Evolutionary conservation across 2,797 vertebrate species (phyloP).

Genomic region (Gouania willdenowi): DNA sequence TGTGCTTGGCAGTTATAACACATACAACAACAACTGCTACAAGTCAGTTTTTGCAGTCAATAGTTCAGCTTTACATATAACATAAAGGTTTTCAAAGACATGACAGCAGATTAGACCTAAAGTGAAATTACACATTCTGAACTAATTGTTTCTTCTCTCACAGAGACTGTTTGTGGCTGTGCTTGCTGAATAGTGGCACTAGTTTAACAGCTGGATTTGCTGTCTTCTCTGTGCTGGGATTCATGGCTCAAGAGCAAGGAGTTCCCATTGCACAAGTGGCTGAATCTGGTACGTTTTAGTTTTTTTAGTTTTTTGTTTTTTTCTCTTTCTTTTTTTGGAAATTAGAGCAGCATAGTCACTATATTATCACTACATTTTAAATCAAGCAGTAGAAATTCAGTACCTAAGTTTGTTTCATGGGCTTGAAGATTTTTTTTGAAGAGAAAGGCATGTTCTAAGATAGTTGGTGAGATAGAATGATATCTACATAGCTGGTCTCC

Average conservation of each 20-base stretch:
- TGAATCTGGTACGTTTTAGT: conserved; percentile 70
- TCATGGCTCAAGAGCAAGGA: conserved; percentile 75
- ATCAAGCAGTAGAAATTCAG: too few relatives aligned
- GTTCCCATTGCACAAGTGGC: conserved; percentile 71
- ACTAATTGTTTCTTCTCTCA: conserved; percentile 26
- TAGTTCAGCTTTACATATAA: background rate
- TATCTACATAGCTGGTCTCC: too few relatives aligned
- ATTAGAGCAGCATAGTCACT: too few relatives aligned
- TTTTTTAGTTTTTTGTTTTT: too few relatives aligned
- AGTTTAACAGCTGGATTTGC: conserved; percentile 77
- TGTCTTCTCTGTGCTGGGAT: conserved; percentile 80
- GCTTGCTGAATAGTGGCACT: conserved; percentile 73
- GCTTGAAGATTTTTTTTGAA: too few relatives aligned
- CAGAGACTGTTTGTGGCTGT: conserved; percentile 71
- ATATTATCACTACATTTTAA: too few relatives aligned
- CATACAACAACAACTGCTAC: conserved; percentile 75
- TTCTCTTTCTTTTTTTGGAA: too few relatives aligned
- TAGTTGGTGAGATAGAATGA: too few relatives aligned
- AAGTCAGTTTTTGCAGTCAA: conserved; percentile 38
- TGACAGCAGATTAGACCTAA: background rate
- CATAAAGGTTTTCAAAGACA: background rate
- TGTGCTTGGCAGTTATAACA: conserved; percentile 73
- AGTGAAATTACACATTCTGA: too few relatives aligned
- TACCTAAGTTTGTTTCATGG: too few relatives aligned
- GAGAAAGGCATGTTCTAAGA: too few relatives aligned